Percentiles rank a stretch among this genome's conserved stretches.
phyloP scores from a whole-genome alignment of 1,140 invertebrate genomes.

The Neodiprion fabricii region DNA sequence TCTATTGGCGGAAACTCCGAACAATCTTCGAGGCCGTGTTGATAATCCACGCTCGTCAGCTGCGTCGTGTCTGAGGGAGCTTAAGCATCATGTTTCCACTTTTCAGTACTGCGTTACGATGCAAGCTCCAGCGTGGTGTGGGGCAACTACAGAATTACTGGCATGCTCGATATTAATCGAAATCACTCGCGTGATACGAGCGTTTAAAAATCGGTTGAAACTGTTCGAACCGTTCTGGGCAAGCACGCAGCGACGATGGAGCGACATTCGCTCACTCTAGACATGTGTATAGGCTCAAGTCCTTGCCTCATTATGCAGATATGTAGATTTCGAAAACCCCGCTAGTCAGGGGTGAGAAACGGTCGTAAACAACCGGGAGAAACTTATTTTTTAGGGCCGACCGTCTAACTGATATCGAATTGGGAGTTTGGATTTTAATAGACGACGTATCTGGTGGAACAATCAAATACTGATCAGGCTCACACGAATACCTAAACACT shows the following conservation, averaged over 20 bases:
- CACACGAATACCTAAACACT: too few species aligned
- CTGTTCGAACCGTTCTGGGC: not conserved
- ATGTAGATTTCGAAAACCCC: constrained; percentile 18
- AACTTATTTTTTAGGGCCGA: constrained; percentile 21
- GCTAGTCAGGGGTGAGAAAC: constrained; percentile 36
- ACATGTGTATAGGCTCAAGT: not conserved
- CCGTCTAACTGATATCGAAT: not conserved
- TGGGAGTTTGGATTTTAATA: not conserved
- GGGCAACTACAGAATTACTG: too few species aligned
- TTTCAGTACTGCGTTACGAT: too few species aligned
- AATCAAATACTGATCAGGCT: not conserved
- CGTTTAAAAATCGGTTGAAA: not conserved
- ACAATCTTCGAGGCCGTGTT: constrained; percentile 34
- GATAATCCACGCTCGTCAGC: constrained; percentile 35
- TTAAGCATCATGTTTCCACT: too few species aligned
- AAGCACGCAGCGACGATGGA: too few species aligned
- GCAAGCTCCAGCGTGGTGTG: too few species aligned
- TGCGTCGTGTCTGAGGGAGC: constrained; percentile 15
- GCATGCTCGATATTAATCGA: too few species aligned
- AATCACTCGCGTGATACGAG: too few species aligned
- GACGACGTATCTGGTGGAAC: not conserved
- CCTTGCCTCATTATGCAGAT: constrained; percentile 11
- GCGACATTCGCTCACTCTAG: too few species aligned
- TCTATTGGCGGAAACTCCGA: constrained; percentile 34
- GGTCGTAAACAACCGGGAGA: constrained; percentile 32